phyloP scores from a whole-genome alignment of 2,797 vertebrate genomes.

The Macropodus opercularis region DNA sequence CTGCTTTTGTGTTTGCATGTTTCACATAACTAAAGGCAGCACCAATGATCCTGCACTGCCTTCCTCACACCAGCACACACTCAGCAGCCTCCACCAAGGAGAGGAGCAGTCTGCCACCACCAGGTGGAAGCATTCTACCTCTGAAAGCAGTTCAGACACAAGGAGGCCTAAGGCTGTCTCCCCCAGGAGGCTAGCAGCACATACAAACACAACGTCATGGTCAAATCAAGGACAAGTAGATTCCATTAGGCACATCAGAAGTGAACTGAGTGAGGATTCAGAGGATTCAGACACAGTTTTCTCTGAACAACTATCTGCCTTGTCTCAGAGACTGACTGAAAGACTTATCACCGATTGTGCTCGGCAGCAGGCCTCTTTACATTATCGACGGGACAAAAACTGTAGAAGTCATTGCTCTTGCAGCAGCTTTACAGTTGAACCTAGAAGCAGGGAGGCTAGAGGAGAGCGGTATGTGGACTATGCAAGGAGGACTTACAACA shows the following conservation, averaged over 20 bases:
- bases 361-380: slow-evolving; percentile 32
- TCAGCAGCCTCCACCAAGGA: slow-evolving; percentile 37
- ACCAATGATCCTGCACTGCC: slow-evolving; percentile 48
- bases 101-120: slow-evolving; percentile 58
- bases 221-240: slow-evolving; percentile 67
- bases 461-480: slow-evolving; percentile 21
- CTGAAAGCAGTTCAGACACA: slow-evolving; percentile 47
- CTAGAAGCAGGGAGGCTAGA: slow-evolving; percentile 32
- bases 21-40: slow-evolving; percentile 78
- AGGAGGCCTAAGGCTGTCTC: slow-evolving; percentile 42
- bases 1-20: slow-evolving; percentile 85
- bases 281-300: slow-evolving; percentile 67
- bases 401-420: slow-evolving; percentile 42
- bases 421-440: slow-evolving; percentile 45
- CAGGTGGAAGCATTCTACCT: slow-evolving; percentile 66
- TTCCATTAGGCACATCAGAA: slow-evolving; percentile 57
- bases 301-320: slow-evolving; percentile 52
- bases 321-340: slow-evolving; percentile 55
- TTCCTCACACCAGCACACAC: slow-evolving; percentile 51
- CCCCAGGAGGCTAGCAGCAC: slow-evolving; percentile 44
- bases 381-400: slow-evolving; percentile 27
- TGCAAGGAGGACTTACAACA: no score
- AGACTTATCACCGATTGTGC: slow-evolving; percentile 45
- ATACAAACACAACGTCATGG: slow-evolving; percentile 53
- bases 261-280: slow-evolving; percentile 65